Conservation (phyloP, 2,113 vertebrate species). For the Corydoras sp. region DNA sequence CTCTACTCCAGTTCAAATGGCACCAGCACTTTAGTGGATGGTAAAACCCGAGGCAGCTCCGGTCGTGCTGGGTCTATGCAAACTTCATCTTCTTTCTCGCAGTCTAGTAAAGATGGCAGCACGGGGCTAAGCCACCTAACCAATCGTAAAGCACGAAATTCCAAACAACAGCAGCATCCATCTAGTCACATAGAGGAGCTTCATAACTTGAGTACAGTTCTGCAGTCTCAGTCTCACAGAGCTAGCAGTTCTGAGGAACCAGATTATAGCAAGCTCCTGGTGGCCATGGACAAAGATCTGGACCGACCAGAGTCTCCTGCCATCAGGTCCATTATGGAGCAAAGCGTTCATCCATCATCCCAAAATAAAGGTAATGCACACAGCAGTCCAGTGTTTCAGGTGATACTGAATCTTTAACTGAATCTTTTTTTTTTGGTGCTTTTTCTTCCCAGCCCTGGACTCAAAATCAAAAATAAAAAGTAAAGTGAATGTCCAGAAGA, state of each 20-base stretch:
- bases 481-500: slow-evolving; percentile 82
- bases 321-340: slow-evolving; percentile 76
- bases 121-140: slow-evolving; percentile 59
- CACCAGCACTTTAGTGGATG: slow-evolving; percentile 68
- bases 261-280: slow-evolving; percentile 82
- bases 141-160: slow-evolving; percentile 69
- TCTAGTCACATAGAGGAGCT: slow-evolving; percentile 68
- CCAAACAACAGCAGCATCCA: slow-evolving; percentile 57
- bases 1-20: slow-evolving; percentile 62
- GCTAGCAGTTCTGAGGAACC: slow-evolving; percentile 78
- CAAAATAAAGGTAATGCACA: slow-evolving; percentile 82
- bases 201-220: slow-evolving; percentile 54
- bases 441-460: no score
- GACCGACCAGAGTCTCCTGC: slow-evolving; percentile 73
- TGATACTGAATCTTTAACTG: no score
- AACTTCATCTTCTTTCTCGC: slow-evolving; percentile 47
- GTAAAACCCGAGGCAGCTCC: slow-evolving; percentile 70
- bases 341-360: slow-evolving; percentile 70
- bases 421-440: no score
- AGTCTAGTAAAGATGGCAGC: slow-evolving; percentile 35
- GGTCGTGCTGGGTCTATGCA: slow-evolving; percentile 71
- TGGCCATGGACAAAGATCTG: slow-evolving; percentile 94
- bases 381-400: no score
- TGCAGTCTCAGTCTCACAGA: slow-evolving; percentile 64
- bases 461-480: slow-evolving; percentile 79